phyloP scores from a whole-genome alignment of 2,113 vertebrate genomes.

The Zosterops lateralis region DNA sequence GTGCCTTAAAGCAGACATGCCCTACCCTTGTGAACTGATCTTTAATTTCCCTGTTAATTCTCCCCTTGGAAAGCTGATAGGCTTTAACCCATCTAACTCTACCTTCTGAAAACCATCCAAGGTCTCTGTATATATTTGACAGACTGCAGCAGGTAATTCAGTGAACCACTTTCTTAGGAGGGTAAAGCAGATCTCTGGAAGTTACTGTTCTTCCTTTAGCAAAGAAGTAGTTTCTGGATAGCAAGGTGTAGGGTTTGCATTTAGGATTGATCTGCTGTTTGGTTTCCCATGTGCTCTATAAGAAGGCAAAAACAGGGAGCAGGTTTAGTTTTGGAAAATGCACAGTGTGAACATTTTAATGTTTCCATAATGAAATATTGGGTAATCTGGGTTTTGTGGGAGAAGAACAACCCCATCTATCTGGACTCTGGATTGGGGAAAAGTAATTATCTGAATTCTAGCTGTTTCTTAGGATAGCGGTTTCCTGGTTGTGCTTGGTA shows the following conservation, averaged over 20 bases:
- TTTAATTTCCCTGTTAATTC: background rate
- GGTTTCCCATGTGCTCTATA: background rate
- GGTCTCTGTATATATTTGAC: background rate
- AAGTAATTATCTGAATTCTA: background rate
- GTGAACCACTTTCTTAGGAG: background rate
- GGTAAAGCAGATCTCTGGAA: background rate
- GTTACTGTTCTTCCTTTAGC: background rate
- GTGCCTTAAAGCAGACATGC: background rate
- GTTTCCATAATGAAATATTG: background rate
- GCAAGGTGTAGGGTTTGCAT: background rate
- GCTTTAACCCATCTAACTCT: background rate
- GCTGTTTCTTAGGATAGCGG: background rate
- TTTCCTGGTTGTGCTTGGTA: background rate
- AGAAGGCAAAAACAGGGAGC: background rate
- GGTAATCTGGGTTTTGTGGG: background rate
- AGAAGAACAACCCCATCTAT: rapidly evolving
- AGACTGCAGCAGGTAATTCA: background rate
- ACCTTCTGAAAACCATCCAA: background rate
- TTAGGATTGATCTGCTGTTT: background rate
- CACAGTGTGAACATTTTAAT: background rate
- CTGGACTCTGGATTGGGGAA: background rate
- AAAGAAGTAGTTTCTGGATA: background rate
- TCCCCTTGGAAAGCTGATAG: background rate
- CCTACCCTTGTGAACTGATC: background rate
- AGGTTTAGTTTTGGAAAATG: background rate